phyloP scores from a whole-genome alignment of 2,113 vertebrate genomes.

The Sebastes schlegelii region DNA sequence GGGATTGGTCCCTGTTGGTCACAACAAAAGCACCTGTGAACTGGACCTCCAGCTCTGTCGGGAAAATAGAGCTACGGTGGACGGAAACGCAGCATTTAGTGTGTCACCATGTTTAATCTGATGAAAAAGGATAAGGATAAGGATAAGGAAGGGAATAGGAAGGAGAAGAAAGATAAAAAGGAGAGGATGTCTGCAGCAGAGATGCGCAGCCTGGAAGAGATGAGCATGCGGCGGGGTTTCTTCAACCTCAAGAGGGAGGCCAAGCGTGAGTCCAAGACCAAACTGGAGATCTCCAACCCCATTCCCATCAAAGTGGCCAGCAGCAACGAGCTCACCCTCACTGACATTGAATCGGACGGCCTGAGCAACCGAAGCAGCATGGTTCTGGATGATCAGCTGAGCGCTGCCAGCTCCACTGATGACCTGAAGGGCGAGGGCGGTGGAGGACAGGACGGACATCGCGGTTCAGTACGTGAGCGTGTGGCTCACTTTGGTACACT shows the following conservation, averaged over 20 bases:
- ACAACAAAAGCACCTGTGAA: slow-evolving; percentile 35
- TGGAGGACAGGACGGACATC: slow-evolving; percentile 79
- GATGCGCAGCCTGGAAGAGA: slow-evolving; percentile 95
- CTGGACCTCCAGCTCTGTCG: slow-evolving; percentile 48
- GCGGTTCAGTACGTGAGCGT: slow-evolving; percentile 89
- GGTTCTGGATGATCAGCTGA: slow-evolving; percentile 91
- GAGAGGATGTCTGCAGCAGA: slow-evolving; percentile 96
- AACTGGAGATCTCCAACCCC: slow-evolving; percentile 92
- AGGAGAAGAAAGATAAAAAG: slow-evolving; percentile 95
- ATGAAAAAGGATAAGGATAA: slow-evolving; percentile 93
- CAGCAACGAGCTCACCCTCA: slow-evolving; percentile 91
- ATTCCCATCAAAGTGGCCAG: slow-evolving; percentile 66
- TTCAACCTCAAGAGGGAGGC: slow-evolving; percentile 93
- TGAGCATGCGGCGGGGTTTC: slow-evolving; percentile 93
- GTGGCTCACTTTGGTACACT: slow-evolving; percentile 90
- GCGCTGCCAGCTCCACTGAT: slow-evolving; percentile 90
- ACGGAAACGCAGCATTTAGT: slow-evolving; percentile 24
- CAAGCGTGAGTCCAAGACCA: slow-evolving; percentile 90
- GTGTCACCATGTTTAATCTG: slow-evolving; percentile 87
- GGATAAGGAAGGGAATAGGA: slow-evolving; percentile 88
- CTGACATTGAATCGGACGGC: slow-evolving; percentile 88
- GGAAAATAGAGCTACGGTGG: slow-evolving; percentile 56
- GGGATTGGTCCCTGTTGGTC: slow-evolving; percentile 43
- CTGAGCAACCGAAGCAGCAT: slow-evolving; percentile 89
- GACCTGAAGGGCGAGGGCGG: slow-evolving; percentile 84